phyloP scores from a whole-genome alignment of 2,888 invertebrate species.

The Ectemnius cavifrons region DNA sequence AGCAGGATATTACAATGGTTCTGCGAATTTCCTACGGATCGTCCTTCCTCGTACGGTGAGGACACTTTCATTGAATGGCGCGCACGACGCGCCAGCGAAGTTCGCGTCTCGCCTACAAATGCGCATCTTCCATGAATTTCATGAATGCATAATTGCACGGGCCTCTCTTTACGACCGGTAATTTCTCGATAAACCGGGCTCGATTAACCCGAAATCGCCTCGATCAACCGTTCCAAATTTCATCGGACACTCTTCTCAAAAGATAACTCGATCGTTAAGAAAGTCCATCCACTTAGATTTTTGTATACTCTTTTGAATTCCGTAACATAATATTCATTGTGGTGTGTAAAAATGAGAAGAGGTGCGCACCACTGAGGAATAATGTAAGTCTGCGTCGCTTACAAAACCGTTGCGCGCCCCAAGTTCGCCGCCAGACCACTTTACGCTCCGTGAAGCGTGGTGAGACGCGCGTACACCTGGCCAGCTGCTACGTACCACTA shows the following conservation, averaged over 20 bases:
- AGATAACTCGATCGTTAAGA: background rate
- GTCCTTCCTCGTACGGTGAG: slow-evolving; percentile 19
- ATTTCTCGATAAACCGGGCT: background rate
- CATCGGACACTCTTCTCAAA: background rate
- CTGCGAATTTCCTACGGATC: slow-evolving; percentile 33
- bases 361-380: background rate
- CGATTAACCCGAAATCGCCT: background rate
- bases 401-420: slow-evolving; percentile 38
- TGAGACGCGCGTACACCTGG: slow-evolving; percentile 55
- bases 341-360: background rate
- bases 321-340: background rate
- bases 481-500: slow-evolving; percentile 58
- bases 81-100: slow-evolving; percentile 14
- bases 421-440: slow-evolving; percentile 50
- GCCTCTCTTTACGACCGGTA: slow-evolving; percentile 20
- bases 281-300: background rate
- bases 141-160: slow-evolving; percentile 47
- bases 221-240: background rate
- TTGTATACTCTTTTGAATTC: background rate
- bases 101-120: slow-evolving; percentile 46
- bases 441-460: slow-evolving; percentile 55
- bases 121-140: slow-evolving; percentile 47
- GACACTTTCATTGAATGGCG: no score
- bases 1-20: slow-evolving; percentile 31
- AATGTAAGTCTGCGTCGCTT: slow-evolving; percentile 10